Percentiles rank a stretch among this genome's conserved stretches.
phyloP scores from a whole-genome alignment of 2,797 vertebrate species.

The Poeciliopsis presidionis region DNA sequence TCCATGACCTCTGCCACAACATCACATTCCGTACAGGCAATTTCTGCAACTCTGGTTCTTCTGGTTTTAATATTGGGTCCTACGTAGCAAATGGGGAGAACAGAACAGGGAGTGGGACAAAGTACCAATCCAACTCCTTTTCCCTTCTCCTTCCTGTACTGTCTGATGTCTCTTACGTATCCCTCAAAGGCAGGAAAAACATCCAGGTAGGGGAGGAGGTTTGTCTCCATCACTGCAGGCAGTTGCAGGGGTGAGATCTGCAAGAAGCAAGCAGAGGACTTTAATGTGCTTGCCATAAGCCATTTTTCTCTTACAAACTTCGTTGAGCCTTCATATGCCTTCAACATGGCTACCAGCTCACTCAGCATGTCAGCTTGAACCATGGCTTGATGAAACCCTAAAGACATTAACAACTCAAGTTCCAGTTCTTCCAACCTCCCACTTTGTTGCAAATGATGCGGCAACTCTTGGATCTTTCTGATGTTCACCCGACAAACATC shows the following conservation, averaged over 20 bases:
- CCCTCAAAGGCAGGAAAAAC: slow-evolving; percentile 67
- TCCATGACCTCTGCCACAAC: slow-evolving; percentile 42
- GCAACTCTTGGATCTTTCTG: slow-evolving; percentile 78
- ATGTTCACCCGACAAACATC: slow-evolving; percentile 52
- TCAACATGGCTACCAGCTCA: slow-evolving; percentile 74
- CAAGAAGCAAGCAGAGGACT: slow-evolving; percentile 70
- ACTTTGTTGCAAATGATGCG: slow-evolving; percentile 78
- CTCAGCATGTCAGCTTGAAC: slow-evolving; percentile 64
- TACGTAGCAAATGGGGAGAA: slow-evolving; percentile 56
- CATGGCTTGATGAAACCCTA: slow-evolving; percentile 78
- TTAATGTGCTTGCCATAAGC: slow-evolving; percentile 72
- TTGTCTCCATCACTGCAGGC: slow-evolving; percentile 71
- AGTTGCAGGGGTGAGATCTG: slow-evolving; percentile 64
- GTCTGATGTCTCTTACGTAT: slow-evolving; percentile 60
- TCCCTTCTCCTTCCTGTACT: slow-evolving; percentile 47
- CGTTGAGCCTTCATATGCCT: slow-evolving; percentile 33
- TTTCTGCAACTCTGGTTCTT: slow-evolving; percentile 16
- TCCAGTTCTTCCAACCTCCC: slow-evolving; percentile 65
- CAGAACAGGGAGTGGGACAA: slow-evolving; percentile 63
- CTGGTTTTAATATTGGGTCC: neutral
- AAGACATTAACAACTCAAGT: slow-evolving; percentile 67
- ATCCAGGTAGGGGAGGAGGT: slow-evolving; percentile 72
- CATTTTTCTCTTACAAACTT: slow-evolving; percentile 63
- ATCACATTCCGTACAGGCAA: slow-evolving; percentile 52
- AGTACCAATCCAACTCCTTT: slow-evolving; percentile 60